Evolutionary conservation across 2,888 invertebrate species (phyloP), one percentile per base, ranked within the genome.

Genomic region (Brassicogethes aeneus): DNA sequence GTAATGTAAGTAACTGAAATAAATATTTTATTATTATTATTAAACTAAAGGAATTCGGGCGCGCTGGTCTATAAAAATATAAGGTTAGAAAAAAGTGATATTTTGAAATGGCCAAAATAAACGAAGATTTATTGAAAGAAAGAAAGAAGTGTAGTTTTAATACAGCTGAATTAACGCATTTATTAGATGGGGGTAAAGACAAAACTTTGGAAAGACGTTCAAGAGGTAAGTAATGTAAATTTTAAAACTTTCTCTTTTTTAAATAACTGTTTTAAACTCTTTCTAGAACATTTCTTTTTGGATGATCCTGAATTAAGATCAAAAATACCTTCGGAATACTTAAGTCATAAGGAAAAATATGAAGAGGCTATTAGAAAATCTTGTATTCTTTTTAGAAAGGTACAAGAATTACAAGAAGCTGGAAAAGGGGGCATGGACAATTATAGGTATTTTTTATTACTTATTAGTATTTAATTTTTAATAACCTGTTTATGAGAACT

Each of bases 261-360:
- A 34, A 41, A 36, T 10, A 32, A 32, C 10, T 32, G 5, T 5
- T 32, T 3, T 13, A 32, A 32, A 15, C 30, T 23, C 15, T 55
- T 66, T 72, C 3, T 59, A 80, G 79, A 79, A 57, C 61, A 72
- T 17, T 73, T 68, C 51, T 77, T 80, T 50, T 58, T 79, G 30
- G 70, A 69, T 33, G 77, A 88, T 66, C 82, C 84, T 0, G 77
- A 78, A 32, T 70, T 87, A 40, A 64, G 73, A 48, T 82, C 84
- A 46, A 70, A 74, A 33, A 69, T 82, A 1, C 86, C 89, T 2
- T 69, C 77, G 2, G 83, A 83, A 43, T 90, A 86, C 62, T 72
- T 86, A 46, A 88, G 88, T 45, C 88, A 91, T 61, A 87, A 87
- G 59, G 87, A 91, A 58, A 79, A 85, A 48, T 90, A 90, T 64